Evolutionary conservation across 2,797 vertebrate genomes (phyloP), one percentile per base, ranked within the genome.

Genomic region (Mallotus villosus): DNA sequence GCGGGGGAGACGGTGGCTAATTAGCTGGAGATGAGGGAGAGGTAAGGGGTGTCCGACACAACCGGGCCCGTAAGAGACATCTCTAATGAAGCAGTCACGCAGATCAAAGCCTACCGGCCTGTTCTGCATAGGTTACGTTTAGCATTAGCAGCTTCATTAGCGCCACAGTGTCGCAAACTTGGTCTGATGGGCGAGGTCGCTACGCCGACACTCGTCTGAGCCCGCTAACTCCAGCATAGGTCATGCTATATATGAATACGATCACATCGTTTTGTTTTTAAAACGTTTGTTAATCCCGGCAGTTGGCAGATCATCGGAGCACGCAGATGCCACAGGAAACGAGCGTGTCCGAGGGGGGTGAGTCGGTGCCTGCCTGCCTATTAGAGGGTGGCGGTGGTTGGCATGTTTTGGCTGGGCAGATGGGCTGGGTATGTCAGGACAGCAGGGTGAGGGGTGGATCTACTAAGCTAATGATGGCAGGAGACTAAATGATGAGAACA

Each of bases 281-380:
- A 79, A 84, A 84, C 77, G 77, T 77, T 79, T 22, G 1, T 70
- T 79, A 77, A 87, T 84, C 81, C 67, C 62, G 78, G 37, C 37
- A 82, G 80, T 82, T 86, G 82, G 82, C 82, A 74, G 82, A 78
- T 85, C 82, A 51, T 55, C 11, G 68, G 72, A 68, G 74, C 72
- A 74, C 81, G 83, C 86, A 86, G 86, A 86, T 84, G 82, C 78
- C 77, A 68, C 64, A 78, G 81, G 83, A 84, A 85, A 87, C 85
- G 82, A 78, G 77, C 66, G 49, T 81, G 67, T 81, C 70, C 2
- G 74, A 75, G 74, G 82, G 82, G 75, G 27, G 74, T 74, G 75
- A 61, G 77, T 8, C 2, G 37, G 37, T 53, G 0, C 51, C 51
- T 19, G 51, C 19, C 14, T 16, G 51, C 19, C 51, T 19, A 53